Base-by-base conservation (phyloP, 2,797 vertebrate genomes). In the Sternarchorhynchus goeldii region DNA sequence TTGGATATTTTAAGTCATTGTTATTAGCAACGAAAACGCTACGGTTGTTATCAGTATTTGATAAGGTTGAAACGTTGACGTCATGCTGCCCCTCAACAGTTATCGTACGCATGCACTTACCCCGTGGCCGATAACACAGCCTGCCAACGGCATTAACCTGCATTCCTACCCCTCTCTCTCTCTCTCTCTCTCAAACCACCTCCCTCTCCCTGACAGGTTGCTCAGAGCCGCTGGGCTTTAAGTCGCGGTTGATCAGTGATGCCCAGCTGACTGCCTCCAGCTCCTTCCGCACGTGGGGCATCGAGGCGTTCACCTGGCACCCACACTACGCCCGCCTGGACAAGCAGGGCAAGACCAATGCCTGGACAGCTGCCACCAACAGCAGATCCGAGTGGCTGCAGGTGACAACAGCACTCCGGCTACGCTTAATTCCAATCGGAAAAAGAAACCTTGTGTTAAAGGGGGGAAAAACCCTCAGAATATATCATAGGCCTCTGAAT, bases 321-420 rank as follows among this genome's bases (percentile, higher is more conserved):
- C 94, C 98, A 0, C 90, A 94, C 86, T 96, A 93, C 0, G 97
- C 94, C 16, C 94, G 98, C 0, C 91, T 99, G 88, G 97, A 99
- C 93, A 96, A 94, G 83, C 93, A 92, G n/a, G 97, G 97, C 86
- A 98, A 97, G 89, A 96, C 94, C 83, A 99, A 99, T 0, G 98
- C 98, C 83, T 99, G 98, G 98, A 94, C 94, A 0, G 94, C 98
- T 0, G 91, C 91, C 62, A 83, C 80, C 80, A 96, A 93, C 0
- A 80, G 84, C 59, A 91, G 81, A 65, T 92, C 92, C 0, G 93
- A 98, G 89, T 99, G 98, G 98, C 90, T 99, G 83, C 97, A 99
- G 97, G 97, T 99, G 81, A 39, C 73, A 17, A 14, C 10, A 18
- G 68, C 81, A 1, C 7, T 57, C 21, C 34, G 39, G 59, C 2